Evolutionary conservation across 2,113 vertebrate species (phyloP).

Genomic region (Hipposideros armiger): DNA sequence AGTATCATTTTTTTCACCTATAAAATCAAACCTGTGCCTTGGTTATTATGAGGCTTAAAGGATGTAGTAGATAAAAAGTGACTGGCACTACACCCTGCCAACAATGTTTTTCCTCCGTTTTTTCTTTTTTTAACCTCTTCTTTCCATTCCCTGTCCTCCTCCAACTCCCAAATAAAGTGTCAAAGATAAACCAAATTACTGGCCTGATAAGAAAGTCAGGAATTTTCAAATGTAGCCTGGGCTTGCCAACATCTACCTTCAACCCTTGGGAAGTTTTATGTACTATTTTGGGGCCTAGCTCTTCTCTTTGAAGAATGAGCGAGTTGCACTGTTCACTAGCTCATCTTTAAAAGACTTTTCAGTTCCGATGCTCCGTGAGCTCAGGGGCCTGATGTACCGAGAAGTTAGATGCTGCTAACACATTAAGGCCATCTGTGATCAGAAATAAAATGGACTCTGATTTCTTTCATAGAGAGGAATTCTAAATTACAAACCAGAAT

Average conservation of each 20-base stretch:
- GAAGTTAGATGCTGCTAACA: background rate
- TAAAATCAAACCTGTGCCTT: constrained; percentile 33
- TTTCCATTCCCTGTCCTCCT: background rate
- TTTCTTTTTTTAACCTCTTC: background rate
- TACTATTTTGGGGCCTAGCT: background rate
- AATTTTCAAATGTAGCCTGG: background rate
- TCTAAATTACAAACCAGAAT: constrained; percentile 24
- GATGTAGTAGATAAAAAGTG: background rate
- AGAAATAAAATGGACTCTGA: constrained; percentile 12
- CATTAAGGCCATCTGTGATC: background rate
- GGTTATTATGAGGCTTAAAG: background rate
- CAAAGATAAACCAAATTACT: constrained; percentile 36
- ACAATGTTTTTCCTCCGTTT: background rate
- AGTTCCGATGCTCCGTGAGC: background rate
- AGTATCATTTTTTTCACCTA: background rate
- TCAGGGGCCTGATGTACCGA: background rate
- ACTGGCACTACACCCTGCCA: background rate
- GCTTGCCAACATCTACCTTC: background rate
- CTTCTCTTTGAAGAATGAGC: constrained; percentile 1
- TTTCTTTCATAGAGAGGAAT: background rate
- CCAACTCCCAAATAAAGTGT: background rate
- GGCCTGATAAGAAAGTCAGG: background rate
- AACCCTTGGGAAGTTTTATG: background rate
- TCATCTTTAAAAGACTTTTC: background rate
- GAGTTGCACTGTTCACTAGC: background rate